Evolutionary conservation across 2,113 vertebrate species (phyloP).

Genomic region (Mirza zaza): DNA sequence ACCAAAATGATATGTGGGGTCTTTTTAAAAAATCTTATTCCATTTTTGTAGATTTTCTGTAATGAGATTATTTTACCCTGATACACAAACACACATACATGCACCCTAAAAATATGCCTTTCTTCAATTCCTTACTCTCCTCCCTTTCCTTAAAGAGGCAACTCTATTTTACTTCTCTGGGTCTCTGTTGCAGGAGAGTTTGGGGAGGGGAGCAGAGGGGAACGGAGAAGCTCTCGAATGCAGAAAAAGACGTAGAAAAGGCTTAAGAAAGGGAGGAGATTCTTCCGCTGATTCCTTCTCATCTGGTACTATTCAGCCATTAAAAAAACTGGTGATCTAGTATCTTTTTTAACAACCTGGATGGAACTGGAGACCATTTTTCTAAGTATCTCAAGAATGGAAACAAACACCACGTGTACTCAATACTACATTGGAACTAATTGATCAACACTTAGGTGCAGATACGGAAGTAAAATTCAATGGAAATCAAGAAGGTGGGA

Average conservation of each 20-base stretch:
- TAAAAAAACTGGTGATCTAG: too few species aligned
- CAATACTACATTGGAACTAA: too few species aligned
- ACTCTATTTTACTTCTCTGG: background rate
- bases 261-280: background rate
- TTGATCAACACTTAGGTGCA: too few species aligned
- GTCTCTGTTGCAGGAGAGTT: background rate
- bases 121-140: background rate
- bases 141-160: background rate
- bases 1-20: background rate
- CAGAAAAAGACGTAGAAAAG: background rate
- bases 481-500: too few species aligned
- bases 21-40: background rate
- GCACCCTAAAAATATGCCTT: background rate
- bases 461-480: too few species aligned
- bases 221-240: background rate
- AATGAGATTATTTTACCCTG: background rate
- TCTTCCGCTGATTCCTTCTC: too few species aligned
- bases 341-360: too few species aligned
- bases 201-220: background rate
- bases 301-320: too few species aligned
- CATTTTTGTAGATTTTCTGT: background rate
- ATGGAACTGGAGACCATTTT: too few species aligned
- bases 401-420: too few species aligned
- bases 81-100: background rate
- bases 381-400: too few species aligned